Base-by-base conservation (phyloP, 92 coral and sea anemone species). In the Scolanthus callimorphus region DNA sequence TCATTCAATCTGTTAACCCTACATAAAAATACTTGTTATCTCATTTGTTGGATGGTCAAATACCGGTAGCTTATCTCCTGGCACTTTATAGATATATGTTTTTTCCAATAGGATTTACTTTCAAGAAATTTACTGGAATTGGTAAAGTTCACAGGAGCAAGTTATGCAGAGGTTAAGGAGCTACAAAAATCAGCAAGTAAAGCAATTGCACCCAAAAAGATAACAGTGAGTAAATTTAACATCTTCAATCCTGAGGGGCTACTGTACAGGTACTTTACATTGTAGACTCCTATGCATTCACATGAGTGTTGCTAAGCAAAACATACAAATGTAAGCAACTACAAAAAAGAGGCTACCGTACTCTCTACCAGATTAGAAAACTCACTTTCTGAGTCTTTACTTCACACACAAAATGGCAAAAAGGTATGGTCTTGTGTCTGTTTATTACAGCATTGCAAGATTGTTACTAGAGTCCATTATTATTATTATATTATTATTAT, bases 111-210 rank as follows among this genome's bases (percentile, higher is more conserved):
- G 89, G 89, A 82, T 50, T 50, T 82, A 69, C 39, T 82, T 39
- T 82, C 84, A 11, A 58, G 52, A 38, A 82, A 82, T 58, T 27
- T 55, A 55, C 73, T 65, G 69, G 91, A 90, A 50, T 73, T 90
- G 20, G 72, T 90, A 11, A 82, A 79, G 59, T 44, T 55, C 17
- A 86, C 95, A 63, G 87, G 97, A 29, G 58, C 63, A 37, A 86
- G 83, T 41, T 78, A 81, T 45, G 51, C 60, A 17, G 89, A 90
- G 43, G 74, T 90, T 15, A 52, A 77, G 49, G 81, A 73, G 11
- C 78, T 90, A 22, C 75, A 80, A 54, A 78, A 51, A 62, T 81
- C 87, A 48, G 83, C 71, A 17, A 74, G 97, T 62, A 75, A 69
- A 66, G 81, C 90, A 29, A 57, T 82, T 57, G 72, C 67, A 2